Percentiles rank a stretch among this genome's conserved stretches.
Conservation (phyloP, 1,140 invertebrate species). For the Papilio dardanus region DNA sequence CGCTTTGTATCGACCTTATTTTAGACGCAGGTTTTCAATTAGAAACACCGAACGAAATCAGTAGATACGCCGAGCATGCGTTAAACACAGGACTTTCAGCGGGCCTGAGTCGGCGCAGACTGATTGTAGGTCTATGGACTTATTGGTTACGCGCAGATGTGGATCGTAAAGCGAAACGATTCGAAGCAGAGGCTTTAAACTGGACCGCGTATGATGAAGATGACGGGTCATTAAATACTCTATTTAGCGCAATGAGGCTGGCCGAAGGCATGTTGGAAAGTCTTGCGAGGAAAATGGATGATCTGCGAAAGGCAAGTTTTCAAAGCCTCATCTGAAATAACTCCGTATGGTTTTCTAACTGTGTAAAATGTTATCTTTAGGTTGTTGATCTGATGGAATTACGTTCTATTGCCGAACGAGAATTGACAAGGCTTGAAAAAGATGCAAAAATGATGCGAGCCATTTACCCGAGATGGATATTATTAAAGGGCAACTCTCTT, state of each 20-base stretch:
- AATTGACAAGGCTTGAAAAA: conserved; percentile 62
- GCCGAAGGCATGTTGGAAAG: conserved; percentile 76
- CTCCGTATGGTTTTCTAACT: neutral
- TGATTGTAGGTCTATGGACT: conserved; percentile 69
- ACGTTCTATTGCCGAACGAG: conserved; percentile 68
- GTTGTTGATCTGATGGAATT: conserved; percentile 75
- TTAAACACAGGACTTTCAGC: conserved; percentile 50
- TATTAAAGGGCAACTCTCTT: conserved; percentile 62
- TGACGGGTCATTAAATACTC: conserved; percentile 54
- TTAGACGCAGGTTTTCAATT: conserved; percentile 76
- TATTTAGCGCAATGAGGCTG: conserved; percentile 67
- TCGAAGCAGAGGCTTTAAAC: conserved; percentile 67
- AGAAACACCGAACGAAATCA: conserved; percentile 69
- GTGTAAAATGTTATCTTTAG: conserved; percentile 46
- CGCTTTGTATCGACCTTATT: conserved; percentile 77
- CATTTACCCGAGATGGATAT: conserved; percentile 62
- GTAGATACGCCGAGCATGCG: conserved; percentile 60
- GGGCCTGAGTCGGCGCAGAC: conserved; percentile 56
- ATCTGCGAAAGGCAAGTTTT: conserved; percentile 65
- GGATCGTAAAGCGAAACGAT: conserved; percentile 63
- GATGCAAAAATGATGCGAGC: conserved; percentile 56
- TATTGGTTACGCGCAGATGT: conserved; percentile 67
- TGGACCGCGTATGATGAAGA: conserved; percentile 56
- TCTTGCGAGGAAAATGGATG: conserved; percentile 72
- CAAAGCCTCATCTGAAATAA: neutral